phyloP scores from a whole-genome alignment of 2,797 vertebrate species.

The Danio albolineatus region DNA sequence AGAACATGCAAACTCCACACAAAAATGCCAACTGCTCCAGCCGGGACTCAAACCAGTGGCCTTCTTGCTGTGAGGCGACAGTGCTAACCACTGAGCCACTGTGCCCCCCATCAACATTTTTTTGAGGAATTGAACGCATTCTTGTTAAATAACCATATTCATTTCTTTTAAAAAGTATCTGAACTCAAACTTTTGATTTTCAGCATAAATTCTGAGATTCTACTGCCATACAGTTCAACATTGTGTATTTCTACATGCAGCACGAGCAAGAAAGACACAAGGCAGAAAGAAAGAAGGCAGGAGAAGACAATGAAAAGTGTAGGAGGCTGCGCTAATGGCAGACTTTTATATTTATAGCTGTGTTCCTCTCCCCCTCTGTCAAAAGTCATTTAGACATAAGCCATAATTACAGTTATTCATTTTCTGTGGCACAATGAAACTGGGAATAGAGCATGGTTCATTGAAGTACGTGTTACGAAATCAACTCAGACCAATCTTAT shows the following conservation, averaged over 20 bases:
- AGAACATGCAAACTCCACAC: too few relatives aligned
- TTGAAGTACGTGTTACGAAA: constrained; percentile 15
- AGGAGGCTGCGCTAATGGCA: constrained; percentile 19
- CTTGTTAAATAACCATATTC: neutral
- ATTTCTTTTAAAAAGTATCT: neutral
- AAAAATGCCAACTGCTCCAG: too few relatives aligned
- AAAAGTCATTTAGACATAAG: constrained; percentile 38
- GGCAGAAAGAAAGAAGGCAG: neutral
- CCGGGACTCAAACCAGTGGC: too few relatives aligned
- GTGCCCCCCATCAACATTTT: neutral
- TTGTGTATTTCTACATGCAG: neutral
- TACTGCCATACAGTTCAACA: too few relatives aligned
- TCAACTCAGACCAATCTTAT: constrained; percentile 17
- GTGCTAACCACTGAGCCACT: too few relatives aligned
- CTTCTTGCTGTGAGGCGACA: too few relatives aligned
- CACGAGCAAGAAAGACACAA: neutral
- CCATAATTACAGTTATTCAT: constrained; percentile 39
- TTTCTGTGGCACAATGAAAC: constrained; percentile 29
- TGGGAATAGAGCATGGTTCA: constrained; percentile 1
- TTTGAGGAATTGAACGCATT: neutral
- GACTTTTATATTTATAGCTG: constrained; percentile 37
- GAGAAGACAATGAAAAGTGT: constrained; percentile 3
- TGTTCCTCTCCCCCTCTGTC: constrained; percentile 26
- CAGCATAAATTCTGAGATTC: too few relatives aligned
- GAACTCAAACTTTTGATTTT: neutral